Base-by-base conservation (phyloP, 2,888 invertebrate species). In the Leptogaster cylindrica region DNA sequence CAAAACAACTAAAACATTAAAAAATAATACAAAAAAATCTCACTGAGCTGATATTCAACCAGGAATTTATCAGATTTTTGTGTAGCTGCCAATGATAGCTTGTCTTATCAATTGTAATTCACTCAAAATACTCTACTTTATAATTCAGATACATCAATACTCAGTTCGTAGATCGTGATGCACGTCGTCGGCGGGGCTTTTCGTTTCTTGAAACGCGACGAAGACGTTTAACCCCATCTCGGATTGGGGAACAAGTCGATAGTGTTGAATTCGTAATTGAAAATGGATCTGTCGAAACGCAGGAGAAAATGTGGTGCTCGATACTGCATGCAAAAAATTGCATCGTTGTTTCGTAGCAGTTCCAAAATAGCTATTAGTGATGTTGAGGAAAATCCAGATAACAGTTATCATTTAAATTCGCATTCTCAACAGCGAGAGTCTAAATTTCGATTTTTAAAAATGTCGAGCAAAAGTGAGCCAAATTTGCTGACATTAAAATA, bases 361-460 rank as follows among this genome's bases (percentile, higher is more conserved):
- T 58, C 66, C 10, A 68, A 68, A 48, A 41, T 68, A 25, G 51
- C 68, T 4, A 68, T 68, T 16, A 68, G 58, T 36, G 58, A 36
- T 7, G 12, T 7, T 25, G 7, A 39, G 18, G 33, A 61, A 16
- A n/a, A n/a, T n/a, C n/a, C n/a, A n/a, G n/a, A n/a, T n/a, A n/a
- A n/a, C n/a, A n/a, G n/a, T n/a, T n/a, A n/a, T n/a, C n/a, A n/a
- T n/a, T n/a, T n/a, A n/a, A n/a, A n/a, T n/a, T n/a, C n/a, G n/a
- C n/a, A n/a, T n/a, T n/a, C n/a, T n/a, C n/a, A n/a, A n/a, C n/a
- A n/a, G n/a, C n/a, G n/a, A n/a, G n/a, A n/a, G n/a, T n/a, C n/a
- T n/a, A n/a, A n/a, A n/a, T n/a, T n/a, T n/a, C n/a, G n/a, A n/a
- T n/a, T n/a, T n/a, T n/a, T n/a, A n/a, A n/a, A n/a, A n/a, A n/a